phyloP scores from a whole-genome alignment of 2,113 vertebrate genomes.

The Ameiurus melas region DNA sequence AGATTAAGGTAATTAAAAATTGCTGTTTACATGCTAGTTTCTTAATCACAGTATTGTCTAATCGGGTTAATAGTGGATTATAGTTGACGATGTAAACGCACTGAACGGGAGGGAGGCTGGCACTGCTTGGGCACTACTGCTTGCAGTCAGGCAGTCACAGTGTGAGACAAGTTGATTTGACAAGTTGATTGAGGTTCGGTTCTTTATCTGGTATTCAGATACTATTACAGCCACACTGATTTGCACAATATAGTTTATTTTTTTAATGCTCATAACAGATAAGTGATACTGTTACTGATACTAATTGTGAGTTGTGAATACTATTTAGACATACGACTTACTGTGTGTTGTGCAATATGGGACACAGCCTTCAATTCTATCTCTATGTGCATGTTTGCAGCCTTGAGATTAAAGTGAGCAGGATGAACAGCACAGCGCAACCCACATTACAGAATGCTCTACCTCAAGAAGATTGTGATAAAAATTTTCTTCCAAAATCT shows the following conservation, averaged over 20 bases:
- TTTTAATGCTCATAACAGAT: background rate
- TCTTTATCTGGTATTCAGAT: background rate
- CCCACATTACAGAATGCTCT: background rate
- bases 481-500: background rate
- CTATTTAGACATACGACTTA: background rate
- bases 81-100: too few species aligned
- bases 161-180: background rate
- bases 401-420: background rate
- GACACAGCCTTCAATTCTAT: slow-evolving; percentile 2
- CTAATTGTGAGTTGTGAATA: background rate
- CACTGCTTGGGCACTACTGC: background rate
- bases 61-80: too few species aligned
- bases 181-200: background rate
- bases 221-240: background rate
- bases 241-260: too few species aligned
- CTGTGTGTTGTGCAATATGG: background rate
- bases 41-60: too few species aligned
- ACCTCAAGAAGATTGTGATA: too few species aligned
- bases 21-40: too few species aligned
- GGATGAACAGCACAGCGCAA: background rate
- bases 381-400: background rate
- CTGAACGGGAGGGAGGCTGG: background rate
- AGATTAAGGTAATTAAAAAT: too few species aligned
- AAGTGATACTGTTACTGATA: background rate
- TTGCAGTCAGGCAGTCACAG: background rate